Base-by-base conservation (phyloP, 2,888 invertebrate species). In the Leptarthrus brevirostris region DNA sequence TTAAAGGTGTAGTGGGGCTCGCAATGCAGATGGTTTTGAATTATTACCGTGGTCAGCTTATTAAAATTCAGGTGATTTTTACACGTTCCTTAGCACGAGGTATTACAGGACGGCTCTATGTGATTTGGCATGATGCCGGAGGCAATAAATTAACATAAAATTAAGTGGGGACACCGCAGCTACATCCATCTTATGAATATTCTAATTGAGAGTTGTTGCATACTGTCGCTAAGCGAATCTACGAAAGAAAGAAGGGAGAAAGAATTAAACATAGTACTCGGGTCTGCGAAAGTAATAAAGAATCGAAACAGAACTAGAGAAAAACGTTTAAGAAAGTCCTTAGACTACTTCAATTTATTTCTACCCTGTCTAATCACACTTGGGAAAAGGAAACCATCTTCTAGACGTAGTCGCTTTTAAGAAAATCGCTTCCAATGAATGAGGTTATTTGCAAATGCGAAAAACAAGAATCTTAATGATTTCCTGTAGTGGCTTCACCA, bases 121-220 rank as follows among this genome's bases (percentile, higher is more conserved):
- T 44, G 44, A 64, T 47, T 64, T 36, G n/a, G 24, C 20, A 58
- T 22, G 26, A 22, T 58, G 34, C 18, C n/a, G 18, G 58, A 34
- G 34, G 24, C 44, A 64, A 64, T 64, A 64, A 64, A 64, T 64
- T 47, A 64, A 44, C 64, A 47, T 40, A 47, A 44, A 22, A 44
- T 64, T 64, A 36, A 64, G 44, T 64, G 64, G 22, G 64, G 36
- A 44, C 64, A 47, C 44, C 24, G 1, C 16, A 44, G 44, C 44
- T 44, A 24, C 64, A 64, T 61, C 61, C 3, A 6, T 8, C 40
- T 61, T 18, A 61, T 64, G 64, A 64, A 64, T 64, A 64, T 64
- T 64, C 24, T 47, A 44, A 47, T 44, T 22, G 6, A 3, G 8
- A 3, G 40, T n/a, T 40, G 40, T 40, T 40, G 3, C n/a, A 40